Evolutionary conservation across 1,140 invertebrate species (phyloP), one percentile per base, ranked within the genome.

Genomic region (Halyomorpha halys): DNA sequence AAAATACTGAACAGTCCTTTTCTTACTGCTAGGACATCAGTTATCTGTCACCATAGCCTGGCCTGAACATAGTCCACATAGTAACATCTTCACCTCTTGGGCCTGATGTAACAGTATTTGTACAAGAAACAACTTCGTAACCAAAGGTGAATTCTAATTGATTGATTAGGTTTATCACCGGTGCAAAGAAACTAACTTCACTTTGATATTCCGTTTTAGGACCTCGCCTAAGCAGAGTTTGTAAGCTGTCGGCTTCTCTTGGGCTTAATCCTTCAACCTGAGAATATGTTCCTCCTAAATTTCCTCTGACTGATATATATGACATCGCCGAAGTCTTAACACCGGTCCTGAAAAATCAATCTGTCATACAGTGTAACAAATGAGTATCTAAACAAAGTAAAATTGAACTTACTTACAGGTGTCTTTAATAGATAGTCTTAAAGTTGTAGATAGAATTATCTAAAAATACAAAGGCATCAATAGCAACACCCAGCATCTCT

Each of bases 71-170:
- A 19, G 60, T 62, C 64, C 64, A 65, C 64, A 65, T 65, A n/a
- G 59, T 60, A n/a, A 62, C 44, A 45, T 65, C 64, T 56, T 56
- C 15, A 45, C 39, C 44, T 45, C 25, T 21, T 47, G 30, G 21
- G 18, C 60, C 60, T 21, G 60, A 27, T 21, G 23, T 51, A n/a
- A 44, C 11, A 15, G 65, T 59, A 25, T 62, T 62, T 30, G 69
- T 64, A 66, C 69, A 69, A 15, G 65, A 61, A 18, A 69, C 61
- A 11, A 71, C 69, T 65, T 66, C 59, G 54, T 70, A 71, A 0
- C 70, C 70, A 39, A 71, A 66, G 56, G 56, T 56, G 23, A 64
- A 68, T 44, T 71, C 70, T 54, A 71, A 61, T 62, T 71, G 68
- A 65, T 71, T 71, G 62, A 71, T 65, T 2, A 70, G 66, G 63